phyloP scores from a whole-genome alignment of 2,888 invertebrate species.

The Pyralis farinalis region DNA sequence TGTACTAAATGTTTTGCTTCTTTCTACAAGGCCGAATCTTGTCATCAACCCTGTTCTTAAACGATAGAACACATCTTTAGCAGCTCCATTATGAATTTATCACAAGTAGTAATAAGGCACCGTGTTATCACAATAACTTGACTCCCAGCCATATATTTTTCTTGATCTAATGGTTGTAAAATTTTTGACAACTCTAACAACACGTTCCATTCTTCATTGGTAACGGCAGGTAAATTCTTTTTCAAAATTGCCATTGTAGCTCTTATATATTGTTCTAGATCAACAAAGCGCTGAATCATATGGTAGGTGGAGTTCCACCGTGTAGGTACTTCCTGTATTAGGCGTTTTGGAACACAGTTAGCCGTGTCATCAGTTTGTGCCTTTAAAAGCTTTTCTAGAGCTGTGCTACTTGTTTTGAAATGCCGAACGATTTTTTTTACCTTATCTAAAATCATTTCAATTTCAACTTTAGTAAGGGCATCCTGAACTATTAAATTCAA shows the following conservation, averaged over 20 bases:
- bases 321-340: slow-evolving; percentile 9
- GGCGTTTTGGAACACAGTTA: neutral
- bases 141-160: slow-evolving; percentile 10
- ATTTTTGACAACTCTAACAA: neutral
- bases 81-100: neutral
- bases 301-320: slow-evolving; percentile 9
- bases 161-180: neutral
- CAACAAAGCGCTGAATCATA: slow-evolving; percentile 8
- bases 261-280: neutral
- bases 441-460: slow-evolving; percentile 13
- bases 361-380: slow-evolving; percentile 1
- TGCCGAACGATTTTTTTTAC: slow-evolving; percentile 17
- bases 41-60: neutral
- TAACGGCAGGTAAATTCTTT: slow-evolving; percentile 4
- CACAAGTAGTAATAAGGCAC: neutral
- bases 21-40: neutral
- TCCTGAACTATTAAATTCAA: slow-evolving; percentile 22
- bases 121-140: slow-evolving; percentile 5
- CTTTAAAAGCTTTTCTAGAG: slow-evolving; percentile 15
- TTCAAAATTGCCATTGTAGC: neutral
- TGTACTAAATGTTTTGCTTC: neutral
- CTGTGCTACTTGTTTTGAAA: slow-evolving; percentile 19
- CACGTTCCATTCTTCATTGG: slow-evolving; percentile 6
- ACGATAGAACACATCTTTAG: neutral
- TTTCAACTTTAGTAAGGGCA: slow-evolving; percentile 5